Percentiles rank a stretch among this genome's conserved stretches.
These are phyloP conservation scores for Acholoe squamosa DNA, from an alignment of 2,888 invertebrate species.

Conservation along the genomic window DNA sequence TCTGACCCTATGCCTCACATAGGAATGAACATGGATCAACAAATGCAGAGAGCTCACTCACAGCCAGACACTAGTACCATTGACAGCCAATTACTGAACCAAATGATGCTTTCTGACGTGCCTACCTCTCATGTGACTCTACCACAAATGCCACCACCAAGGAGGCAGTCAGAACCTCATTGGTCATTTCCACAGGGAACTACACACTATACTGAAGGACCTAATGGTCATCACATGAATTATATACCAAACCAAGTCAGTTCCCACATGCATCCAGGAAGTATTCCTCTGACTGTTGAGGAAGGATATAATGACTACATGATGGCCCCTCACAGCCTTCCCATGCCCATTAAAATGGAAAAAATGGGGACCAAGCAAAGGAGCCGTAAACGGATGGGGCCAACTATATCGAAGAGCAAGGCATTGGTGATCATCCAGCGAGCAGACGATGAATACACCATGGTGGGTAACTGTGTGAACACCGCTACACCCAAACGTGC, in stretches of 20 bases:
- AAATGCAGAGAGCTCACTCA: not conserved
- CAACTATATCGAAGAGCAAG: not conserved
- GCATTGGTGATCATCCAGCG: not conserved
- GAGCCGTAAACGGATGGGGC: not conserved
- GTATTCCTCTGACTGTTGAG: not conserved
- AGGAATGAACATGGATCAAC: not conserved
- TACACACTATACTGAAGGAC: not conserved
- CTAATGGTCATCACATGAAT: not conserved
- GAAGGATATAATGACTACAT: not conserved
- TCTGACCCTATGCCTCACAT: not conserved
- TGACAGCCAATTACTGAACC: slow-evolving; percentile 7
- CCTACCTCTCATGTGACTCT: not conserved
- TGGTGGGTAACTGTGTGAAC: not conserved
- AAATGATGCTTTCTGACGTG: slow-evolving; percentile 25
- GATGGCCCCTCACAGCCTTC: not conserved
- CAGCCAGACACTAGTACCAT: slow-evolving; percentile 29
- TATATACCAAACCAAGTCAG: not conserved
- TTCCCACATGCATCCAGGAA: not conserved
- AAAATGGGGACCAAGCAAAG: not conserved
- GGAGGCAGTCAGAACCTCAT: not conserved
- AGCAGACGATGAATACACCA: slow-evolving; percentile 27
- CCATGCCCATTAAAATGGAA: not conserved
- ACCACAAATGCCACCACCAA: not conserved
- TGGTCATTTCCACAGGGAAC: not conserved
- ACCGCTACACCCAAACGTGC: not conserved